phyloP scores from a whole-genome alignment of 2,797 vertebrate species.

The Amazonetta brasiliensis region DNA sequence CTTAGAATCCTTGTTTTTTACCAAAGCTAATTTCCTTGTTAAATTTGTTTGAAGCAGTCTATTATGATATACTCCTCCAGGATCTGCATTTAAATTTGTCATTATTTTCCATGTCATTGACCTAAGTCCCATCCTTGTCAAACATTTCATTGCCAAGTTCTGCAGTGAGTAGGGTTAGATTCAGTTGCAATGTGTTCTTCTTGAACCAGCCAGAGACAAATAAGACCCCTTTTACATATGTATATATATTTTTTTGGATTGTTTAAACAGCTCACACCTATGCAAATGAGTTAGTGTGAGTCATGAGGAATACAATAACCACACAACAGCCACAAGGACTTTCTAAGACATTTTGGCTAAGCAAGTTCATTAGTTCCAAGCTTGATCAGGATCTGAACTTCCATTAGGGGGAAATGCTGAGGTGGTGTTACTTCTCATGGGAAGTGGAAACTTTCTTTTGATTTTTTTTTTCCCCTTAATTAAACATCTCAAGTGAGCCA shows the following conservation, averaged over 20 bases:
- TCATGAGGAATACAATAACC: neutral
- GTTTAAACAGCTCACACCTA: neutral
- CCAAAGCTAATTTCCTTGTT: conserved; percentile 30
- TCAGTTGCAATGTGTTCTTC: neutral
- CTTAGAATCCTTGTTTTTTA: conserved; percentile 7
- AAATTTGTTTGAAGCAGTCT: conserved; percentile 25
- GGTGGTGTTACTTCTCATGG: neutral
- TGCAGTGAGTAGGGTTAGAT: neutral
- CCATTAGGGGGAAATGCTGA: neutral
- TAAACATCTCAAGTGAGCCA: neutral
- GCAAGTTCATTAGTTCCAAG: neutral
- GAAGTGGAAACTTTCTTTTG: neutral
- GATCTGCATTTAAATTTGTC: conserved; percentile 37
- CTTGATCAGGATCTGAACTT: neutral
- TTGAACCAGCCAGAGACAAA: neutral
- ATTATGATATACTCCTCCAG: neutral
- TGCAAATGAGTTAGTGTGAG: neutral
- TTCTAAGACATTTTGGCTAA: neutral
- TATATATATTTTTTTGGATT: too few species aligned
- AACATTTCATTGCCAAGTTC: neutral
- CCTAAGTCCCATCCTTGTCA: neutral
- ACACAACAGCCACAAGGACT: neutral
- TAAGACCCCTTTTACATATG: neutral
- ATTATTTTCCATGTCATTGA: conserved; percentile 24
- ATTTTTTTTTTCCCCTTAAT: neutral